Base-by-base conservation (phyloP, 2,888 invertebrate species). In the Toxonevra muliebris region DNA sequence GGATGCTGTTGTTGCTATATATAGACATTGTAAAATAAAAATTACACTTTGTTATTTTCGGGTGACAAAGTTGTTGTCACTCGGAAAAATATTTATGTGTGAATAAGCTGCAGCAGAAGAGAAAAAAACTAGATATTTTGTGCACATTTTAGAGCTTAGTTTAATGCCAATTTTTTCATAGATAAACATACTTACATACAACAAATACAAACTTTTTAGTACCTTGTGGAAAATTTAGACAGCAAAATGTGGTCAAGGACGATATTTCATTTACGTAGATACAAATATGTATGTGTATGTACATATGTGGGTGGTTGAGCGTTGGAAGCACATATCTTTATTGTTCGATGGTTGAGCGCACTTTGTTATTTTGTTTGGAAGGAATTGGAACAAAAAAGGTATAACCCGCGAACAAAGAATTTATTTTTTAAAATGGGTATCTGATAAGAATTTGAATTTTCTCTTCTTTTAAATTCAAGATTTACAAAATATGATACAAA, bases 41-140 rank as follows among this genome's bases (percentile, higher is more conserved):
- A 80, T 80, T 78, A 74, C 79, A 77, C 76, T 78, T 76, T 81
- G 81, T 80, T 78, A 77, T 77, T 73, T 74, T 75, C 78, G 77
- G 74, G 76, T 79, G 79, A 79, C 77, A 81, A 81, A 80, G 79
- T 81, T 79, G 76, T 72, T 65, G 70, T 55, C 60, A 62, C 50
- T 62, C 12, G 40, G 65, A 30, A 62, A 65, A 62, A 69, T 70
- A 70, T 70, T 70, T 70, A 72, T 69, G 72, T 72, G 70, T 70
- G 72, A 70, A 67, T 66, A 67, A 54, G 69, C 65, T 64, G 63
- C 17, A 60, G 11, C 20, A n/a, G 40, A 1, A 50, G n/a, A 8
- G 42, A 52, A 45, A 42, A 13, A 71, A 67, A 75, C 12, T 75
- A 75, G 76, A 76, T 76, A 76, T 77, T 79, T 75, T 80, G 74